Percentiles rank a stretch among this genome's conserved stretches.
phyloP scores from a whole-genome alignment of 2,888 invertebrate species.

The Amphimallon solstitiale region DNA sequence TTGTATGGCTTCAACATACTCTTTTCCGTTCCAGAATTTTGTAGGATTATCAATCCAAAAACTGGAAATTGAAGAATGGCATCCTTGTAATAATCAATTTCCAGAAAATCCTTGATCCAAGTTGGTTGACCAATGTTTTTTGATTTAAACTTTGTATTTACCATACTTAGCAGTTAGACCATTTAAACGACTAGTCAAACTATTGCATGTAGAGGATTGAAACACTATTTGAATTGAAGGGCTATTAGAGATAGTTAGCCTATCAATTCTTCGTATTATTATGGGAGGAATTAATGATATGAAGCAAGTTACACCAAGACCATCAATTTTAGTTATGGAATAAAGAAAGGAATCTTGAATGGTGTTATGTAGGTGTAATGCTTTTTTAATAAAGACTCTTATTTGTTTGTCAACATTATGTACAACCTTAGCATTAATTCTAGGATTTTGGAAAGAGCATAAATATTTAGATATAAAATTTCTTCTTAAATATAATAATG shows the following conservation, averaged over 20 bases:
- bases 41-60: constrained; percentile 44
- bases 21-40: constrained; percentile 46
- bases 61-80: constrained; percentile 38
- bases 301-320: constrained; percentile 48
- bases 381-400: constrained; percentile 48
- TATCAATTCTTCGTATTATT: constrained; percentile 36
- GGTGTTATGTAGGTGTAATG: constrained; percentile 51
- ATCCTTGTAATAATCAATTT: constrained; percentile 37
- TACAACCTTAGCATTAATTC: constrained; percentile 33
- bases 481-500: constrained; percentile 52
- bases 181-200: neutral
- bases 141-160: neutral
- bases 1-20: constrained; percentile 49
- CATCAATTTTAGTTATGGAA: constrained; percentile 44
- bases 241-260: neutral
- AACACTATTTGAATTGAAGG: neutral
- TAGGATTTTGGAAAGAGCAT: constrained; percentile 55
- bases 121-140: constrained; percentile 14
- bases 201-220: neutral
- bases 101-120: neutral
- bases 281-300: constrained; percentile 39
- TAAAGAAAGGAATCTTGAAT: constrained; percentile 39
- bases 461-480: constrained; percentile 55
- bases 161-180: too few species aligned
- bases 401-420: constrained; percentile 51